phyloP scores from a whole-genome alignment of 2,113 vertebrate genomes.

The Smithornis capensis region DNA sequence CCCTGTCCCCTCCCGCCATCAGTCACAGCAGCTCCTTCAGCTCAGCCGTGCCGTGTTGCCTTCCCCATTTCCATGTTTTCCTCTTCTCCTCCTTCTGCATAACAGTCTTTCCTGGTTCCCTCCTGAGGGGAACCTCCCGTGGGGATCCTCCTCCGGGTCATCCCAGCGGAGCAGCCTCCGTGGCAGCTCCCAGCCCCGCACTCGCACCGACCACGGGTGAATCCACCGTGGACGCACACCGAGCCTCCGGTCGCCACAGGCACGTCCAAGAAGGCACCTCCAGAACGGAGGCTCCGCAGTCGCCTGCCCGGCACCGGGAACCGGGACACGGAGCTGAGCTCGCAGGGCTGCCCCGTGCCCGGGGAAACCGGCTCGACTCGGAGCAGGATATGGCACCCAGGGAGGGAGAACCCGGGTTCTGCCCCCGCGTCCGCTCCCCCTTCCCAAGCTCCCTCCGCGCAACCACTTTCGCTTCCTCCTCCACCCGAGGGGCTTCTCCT shows the following conservation, averaged over 20 bases:
- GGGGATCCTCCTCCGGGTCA: background rate
- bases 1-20: background rate
- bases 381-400: background rate
- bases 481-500: rapidly evolving
- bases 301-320: background rate
- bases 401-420: background rate
- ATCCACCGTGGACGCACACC: background rate
- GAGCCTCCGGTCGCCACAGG: no score
- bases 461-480: background rate
- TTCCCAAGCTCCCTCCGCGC: rapidly evolving
- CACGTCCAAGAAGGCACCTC: background rate
- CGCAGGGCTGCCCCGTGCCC: rapidly evolving
- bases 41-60: background rate
- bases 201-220: rapidly evolving
- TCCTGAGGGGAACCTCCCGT: rapidly evolving
- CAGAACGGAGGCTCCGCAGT: background rate
- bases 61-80: background rate
- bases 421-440: rapidly evolving
- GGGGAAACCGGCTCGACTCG: background rate
- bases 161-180: background rate
- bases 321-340: rapidly evolving
- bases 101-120: background rate
- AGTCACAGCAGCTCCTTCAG: background rate
- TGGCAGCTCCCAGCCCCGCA: background rate
- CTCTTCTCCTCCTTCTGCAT: background rate